Evolutionary conservation across 1,140 invertebrate species (phyloP), one percentile per base, ranked within the genome.

Genomic region (Trachymyrmex cornetzi): DNA sequence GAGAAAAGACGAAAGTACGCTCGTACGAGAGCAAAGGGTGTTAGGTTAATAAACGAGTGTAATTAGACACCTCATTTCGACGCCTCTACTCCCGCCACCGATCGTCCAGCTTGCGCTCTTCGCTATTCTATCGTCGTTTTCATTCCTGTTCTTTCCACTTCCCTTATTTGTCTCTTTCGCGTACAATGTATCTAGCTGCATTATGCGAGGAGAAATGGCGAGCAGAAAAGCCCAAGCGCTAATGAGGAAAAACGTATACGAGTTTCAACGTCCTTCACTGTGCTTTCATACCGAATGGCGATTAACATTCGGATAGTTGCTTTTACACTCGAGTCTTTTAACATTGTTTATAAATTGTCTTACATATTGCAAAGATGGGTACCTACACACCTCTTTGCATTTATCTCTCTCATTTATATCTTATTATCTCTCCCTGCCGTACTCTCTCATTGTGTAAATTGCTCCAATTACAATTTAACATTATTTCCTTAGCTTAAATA

Each of bases 31-130:
- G 50, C 63, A 63, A 69, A 61, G 79, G 79, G 61, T 57, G 82
- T 87, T 55, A 87, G 86, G 84, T 90, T 91, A 92, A 92, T 92
- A 92, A 93, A 93, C 93, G 92, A 92, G 91, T 88, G 93, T 92
- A 93, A 93, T 93, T 93, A 93, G 91, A 92, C 89, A 91, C 89
- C 89, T 88, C 87, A 72, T 91, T 85, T 82, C 82, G 55, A 88
- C 87, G 79, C 87, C 87, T 89, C 86, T n/a, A n/a, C n/a, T 50
- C 71, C 14, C 34, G 48, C 84, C 64, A 53, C 88, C 86, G 69
- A 84, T 84, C 81, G 86, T 69, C 86, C 72, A 53, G 48, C 55
- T 53, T 44, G 50, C 48, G 50, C 48, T 57, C 72, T 84, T 61
- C 81, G 71, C 80, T 87, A 77, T 80, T 87, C 79, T 79, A 61